Evolutionary conservation across 1,140 invertebrate species (phyloP), one percentile per base, ranked within the genome.

Genomic region (Drosophila tropicalis): DNA sequence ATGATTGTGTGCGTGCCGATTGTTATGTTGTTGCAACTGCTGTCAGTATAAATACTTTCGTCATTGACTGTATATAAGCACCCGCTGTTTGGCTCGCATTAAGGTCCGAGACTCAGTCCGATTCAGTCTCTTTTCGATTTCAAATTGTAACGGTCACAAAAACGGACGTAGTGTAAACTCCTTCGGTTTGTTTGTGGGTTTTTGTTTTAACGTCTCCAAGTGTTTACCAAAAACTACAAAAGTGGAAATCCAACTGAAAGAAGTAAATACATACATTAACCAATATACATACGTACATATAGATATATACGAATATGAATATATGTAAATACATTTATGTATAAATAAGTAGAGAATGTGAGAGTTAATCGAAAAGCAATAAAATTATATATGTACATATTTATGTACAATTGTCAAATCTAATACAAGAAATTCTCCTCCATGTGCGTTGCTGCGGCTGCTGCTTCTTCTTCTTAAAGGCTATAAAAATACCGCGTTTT

Each of bases 401-500:
- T n/a, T 58, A 15, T 36, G 32, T 36, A 29, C 22, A 6, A 32
- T 56, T 56, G 56, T 58, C 56, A 36, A 58, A 39, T 58, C 56
- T 58, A 39, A 29, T 34, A 39, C n/a, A 36, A 5, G n/a, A 58
- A 58, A 58, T 58, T 58, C 56, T 58, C 13, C 56, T 58, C 56
- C 56, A 58, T 58, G 62, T 63, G 62, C 41, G 62, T 29, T 29
- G 29, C 5, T 29, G 29, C 5, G 0, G 25, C 5, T 29, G 29
- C 29, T 29, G 41, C 10, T 10, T 17, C 41, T 29, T 47, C 39
- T 63, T 63, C 39, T 44, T 34, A 29, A 29, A 29, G 22, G 40
- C 22, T 29, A 63, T 63, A 63, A 63, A 63, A 63, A 63, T 63
- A 63, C 62, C 39, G 25, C 62, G 22, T 47, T 58, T 58, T 22